Base-by-base conservation (phyloP, 30 jellyfish, hydroid and myxozoan genomes). In the Sanderia malayensis region DNA sequence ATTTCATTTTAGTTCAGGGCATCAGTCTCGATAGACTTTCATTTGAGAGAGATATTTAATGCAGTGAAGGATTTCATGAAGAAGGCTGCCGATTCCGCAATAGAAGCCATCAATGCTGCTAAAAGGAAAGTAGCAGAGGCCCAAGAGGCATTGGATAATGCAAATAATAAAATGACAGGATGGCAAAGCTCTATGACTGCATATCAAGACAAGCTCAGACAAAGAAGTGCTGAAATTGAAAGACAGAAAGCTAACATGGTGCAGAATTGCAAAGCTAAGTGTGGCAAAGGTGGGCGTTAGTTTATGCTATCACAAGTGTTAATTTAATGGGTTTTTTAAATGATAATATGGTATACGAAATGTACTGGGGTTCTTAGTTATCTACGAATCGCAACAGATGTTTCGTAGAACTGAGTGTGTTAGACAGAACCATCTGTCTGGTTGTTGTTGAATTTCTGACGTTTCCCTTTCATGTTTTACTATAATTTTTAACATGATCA, bases 81-180 rank as follows among this genome's bases (percentile, higher is more conserved):
- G 59, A 66, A 66, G 21, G 79, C 62, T 11, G 79, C 79, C 25
- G 79, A 66, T 44, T 11, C 59, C 24, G 79, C 79, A 33, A 37
- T 18, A 28, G 37, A 32, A 26, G 22, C 22, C 2, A 73, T 78
- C 18, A 63, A 46, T 6, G 63, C 77, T 0, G 81, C 90, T 7
- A 21, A 66, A 22, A 29, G 34, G 32, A 66, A 28, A 41, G 32
- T 66, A 4, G 47, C 65, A 45, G 82, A 57, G 22, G 83, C 71
- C 2, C 33, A 31, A 31, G 15, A 21, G 19, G 26, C 79, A 1
- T 44, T 66, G 25, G 41, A 37, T 20, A 34, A 31, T 10, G 94
- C 94, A 31, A 27, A 46, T 30, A 47, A 58, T 13, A 81, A 81
- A 81, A 60, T 81, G 70, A 80, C 64, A 1, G 86, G 86, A 15